These are phyloP conservation scores for Tetramorium bicarinatum DNA, from an alignment of 2,888 invertebrate species.

Conservation along the genomic window DNA sequence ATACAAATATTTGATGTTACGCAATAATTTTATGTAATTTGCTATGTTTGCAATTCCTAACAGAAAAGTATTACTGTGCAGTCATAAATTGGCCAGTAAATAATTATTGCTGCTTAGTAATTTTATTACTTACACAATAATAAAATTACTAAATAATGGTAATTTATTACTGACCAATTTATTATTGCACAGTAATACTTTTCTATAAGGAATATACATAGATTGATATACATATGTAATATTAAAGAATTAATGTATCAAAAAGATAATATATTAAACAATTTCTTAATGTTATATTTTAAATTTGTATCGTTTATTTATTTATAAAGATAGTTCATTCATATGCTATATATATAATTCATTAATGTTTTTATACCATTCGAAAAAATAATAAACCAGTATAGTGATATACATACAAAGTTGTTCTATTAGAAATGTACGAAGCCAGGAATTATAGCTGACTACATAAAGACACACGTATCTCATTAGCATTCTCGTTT, in stretches of 20 bases:
- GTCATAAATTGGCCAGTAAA: too few relatives aligned
- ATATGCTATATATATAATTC: background rate
- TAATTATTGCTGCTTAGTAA: too few relatives aligned
- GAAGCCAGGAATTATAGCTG: background rate
- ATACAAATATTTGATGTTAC: background rate
- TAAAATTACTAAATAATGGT: too few relatives aligned
- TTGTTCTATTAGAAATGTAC: background rate
- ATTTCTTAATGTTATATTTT: background rate
- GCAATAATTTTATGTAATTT: background rate
- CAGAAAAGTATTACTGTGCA: too few relatives aligned
- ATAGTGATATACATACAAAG: background rate
- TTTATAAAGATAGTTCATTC: background rate
- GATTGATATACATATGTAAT: background rate
- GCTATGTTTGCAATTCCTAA: background rate
- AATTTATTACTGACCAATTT: too few relatives aligned
- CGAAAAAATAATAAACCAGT: background rate
- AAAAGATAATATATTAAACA: background rate
- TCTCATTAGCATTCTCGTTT: conserved; percentile 6
- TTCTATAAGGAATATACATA: too few relatives aligned
- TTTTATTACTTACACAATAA: too few relatives aligned
- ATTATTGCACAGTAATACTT: too few relatives aligned
- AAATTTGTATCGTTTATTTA: background rate
- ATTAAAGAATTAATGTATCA: background rate
- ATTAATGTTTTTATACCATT: background rate
- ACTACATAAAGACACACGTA: background rate